These are phyloP conservation scores for Pseudanteris insignis DNA, from an alignment of 2,888 invertebrate species.

Conservation along the genomic window DNA sequence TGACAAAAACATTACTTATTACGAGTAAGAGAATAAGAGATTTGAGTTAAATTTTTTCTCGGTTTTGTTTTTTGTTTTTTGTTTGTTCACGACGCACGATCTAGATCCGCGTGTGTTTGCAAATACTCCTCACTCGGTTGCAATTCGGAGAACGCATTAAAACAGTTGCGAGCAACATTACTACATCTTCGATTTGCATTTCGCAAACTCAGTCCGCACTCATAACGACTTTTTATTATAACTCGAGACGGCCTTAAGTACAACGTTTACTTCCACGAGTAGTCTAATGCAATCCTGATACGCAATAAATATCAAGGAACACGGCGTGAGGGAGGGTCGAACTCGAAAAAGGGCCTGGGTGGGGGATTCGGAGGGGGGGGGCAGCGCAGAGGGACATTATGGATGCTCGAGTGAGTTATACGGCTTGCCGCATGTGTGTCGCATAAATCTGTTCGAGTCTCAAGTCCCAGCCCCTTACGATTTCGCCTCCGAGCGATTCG, in stretches of 20 bases:
- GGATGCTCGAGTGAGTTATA: conserved; percentile 66
- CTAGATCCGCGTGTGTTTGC: too few relatives aligned
- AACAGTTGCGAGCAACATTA: too few relatives aligned
- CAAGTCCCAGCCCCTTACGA: conserved; percentile 56
- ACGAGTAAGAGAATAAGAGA: too few relatives aligned
- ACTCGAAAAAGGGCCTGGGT: conserved; percentile 15
- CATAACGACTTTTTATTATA: conserved; percentile 5
- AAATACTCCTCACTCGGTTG: too few relatives aligned
- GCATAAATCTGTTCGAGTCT: conserved; percentile 65
- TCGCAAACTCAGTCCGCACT: too few relatives aligned
- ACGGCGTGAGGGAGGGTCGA: conserved; percentile 30
- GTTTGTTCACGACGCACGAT: too few relatives aligned
- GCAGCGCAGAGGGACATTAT: conserved; percentile 61
- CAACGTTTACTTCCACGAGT: conserved; percentile 19
- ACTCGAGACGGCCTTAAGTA: background rate
- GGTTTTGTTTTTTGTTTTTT: too few relatives aligned
- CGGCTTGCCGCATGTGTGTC: conserved; percentile 65
- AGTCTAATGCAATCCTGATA: conserved; percentile 60
- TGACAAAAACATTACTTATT: too few relatives aligned
- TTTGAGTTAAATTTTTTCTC: too few relatives aligned
- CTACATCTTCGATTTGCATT: too few relatives aligned
- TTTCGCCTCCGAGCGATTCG: conserved; percentile 46
- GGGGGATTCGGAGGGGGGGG: too few relatives aligned
- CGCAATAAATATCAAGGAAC: conserved; percentile 61
- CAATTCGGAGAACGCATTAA: too few relatives aligned